phyloP scores from a whole-genome alignment of 2,888 invertebrate genomes.

The Eilema caniola region DNA sequence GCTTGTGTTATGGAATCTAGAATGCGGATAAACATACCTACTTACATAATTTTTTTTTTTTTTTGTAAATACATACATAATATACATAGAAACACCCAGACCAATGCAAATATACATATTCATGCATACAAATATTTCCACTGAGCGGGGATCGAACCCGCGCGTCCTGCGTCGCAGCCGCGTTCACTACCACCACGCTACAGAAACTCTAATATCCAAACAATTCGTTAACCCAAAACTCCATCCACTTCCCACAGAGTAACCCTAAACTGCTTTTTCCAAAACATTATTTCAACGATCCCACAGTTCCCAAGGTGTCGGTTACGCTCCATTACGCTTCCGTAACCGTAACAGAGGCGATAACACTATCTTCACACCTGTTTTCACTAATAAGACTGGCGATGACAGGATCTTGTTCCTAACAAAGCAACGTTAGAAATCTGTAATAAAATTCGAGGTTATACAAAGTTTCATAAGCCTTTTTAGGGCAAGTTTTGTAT shows the following conservation, averaged over 20 bases:
- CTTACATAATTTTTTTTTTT: too few relatives aligned
- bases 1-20: too few relatives aligned
- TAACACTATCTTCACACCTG: slow-evolving; percentile 19
- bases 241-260: not conserved
- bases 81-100: too few relatives aligned
- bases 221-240: not conserved
- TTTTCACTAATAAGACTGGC: slow-evolving; percentile 12
- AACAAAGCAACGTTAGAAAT: not conserved
- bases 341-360: not conserved
- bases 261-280: not conserved
- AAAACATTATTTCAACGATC: not conserved
- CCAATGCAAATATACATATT: too few relatives aligned
- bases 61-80: too few relatives aligned
- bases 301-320: slow-evolving; percentile 6
- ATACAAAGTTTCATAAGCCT: not conserved
- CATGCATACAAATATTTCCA: too few relatives aligned
- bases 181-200: too few relatives aligned
- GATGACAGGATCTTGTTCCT: not conserved
- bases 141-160: too few relatives aligned
- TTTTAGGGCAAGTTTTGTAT: not conserved
- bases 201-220: not conserved
- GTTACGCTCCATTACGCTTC: slow-evolving; percentile 14
- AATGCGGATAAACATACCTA: too few relatives aligned
- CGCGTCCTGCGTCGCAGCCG: too few relatives aligned
- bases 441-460: not conserved